Conservation (phyloP, 2,113 vertebrate species). For the Zosterops japonicus region DNA sequence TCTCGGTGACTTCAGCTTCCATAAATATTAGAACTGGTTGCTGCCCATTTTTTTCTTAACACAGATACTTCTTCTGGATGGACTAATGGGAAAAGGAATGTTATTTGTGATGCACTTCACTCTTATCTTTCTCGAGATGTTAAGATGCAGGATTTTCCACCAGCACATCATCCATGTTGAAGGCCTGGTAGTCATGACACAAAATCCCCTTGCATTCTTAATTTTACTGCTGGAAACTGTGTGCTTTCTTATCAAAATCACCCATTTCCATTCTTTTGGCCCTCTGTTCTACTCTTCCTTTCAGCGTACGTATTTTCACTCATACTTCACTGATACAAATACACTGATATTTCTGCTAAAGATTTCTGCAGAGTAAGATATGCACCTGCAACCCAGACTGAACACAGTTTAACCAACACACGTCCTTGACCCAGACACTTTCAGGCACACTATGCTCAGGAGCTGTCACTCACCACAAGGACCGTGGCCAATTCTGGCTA, state of each 20-base stretch:
- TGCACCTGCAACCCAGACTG: background rate
- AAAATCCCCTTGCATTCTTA: background rate
- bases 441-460: background rate
- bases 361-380: background rate
- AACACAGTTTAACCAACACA: background rate
- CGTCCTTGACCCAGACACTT: background rate
- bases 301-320: background rate
- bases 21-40: background rate
- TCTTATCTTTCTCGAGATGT: rapidly evolving
- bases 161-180: background rate
- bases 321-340: background rate
- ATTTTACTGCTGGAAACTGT: background rate
- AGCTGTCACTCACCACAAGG: conserved; percentile 85
- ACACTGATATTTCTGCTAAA: background rate
- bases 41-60: background rate
- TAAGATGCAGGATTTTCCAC: background rate
- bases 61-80: background rate
- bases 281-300: background rate
- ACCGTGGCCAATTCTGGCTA: conserved; percentile 84
- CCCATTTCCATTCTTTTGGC: background rate
- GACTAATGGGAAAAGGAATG: background rate
- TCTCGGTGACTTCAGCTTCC: background rate
- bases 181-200: background rate
- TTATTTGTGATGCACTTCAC: background rate
- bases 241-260: background rate